Evolutionary conservation across 1,140 invertebrate species (phyloP), one percentile per base, ranked within the genome.

Genomic region (Papilio polytes): DNA sequence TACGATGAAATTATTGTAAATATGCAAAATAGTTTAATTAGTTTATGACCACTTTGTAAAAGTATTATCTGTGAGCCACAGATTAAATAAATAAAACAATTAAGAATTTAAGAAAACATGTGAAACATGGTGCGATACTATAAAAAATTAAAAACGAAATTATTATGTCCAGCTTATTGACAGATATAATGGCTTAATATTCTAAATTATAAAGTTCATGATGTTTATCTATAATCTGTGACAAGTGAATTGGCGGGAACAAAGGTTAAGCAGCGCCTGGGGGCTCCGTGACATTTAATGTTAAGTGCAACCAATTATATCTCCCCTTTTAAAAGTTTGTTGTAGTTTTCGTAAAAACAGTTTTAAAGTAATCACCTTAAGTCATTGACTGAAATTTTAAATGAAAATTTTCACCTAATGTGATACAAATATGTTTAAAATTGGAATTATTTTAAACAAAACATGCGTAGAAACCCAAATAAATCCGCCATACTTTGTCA

Each of bases 181-280:
- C 36, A 46, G 77, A 66, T 44, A 41, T 78, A 78, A 78, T 46
- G 77, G 36, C 77, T 46, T 78, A 78, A 78, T 78, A 44, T 56
- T 59, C n/a, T n/a, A 46, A 66, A 78, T 78, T 66, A 78, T 78
- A 78, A 66, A 78, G 77, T 78, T 78, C 76, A 78, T 20, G 59
- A 46, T 63, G 18, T 78, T 78, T 78, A 78, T 78, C 77, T 78
- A 66, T 66, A 46, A 78, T 78, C 77, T 78, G 77, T 78, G 77
- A 78, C 77, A 63, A 78, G 59, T 78, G 77, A 63, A 78, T 78
- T 66, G 77, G 77, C 77, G 56, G 77, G 77, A 78, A 78, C 41
- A 78, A 78, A 78, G 77, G 77, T 78, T 63, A 78, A 78, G 31
- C 77, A 66, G 56, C n/a, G 77, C 77, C 77, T 20, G 36, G 77